Evolutionary conservation across 2,888 invertebrate genomes (phyloP).

Genomic region (Callyntrura sp.): DNA sequence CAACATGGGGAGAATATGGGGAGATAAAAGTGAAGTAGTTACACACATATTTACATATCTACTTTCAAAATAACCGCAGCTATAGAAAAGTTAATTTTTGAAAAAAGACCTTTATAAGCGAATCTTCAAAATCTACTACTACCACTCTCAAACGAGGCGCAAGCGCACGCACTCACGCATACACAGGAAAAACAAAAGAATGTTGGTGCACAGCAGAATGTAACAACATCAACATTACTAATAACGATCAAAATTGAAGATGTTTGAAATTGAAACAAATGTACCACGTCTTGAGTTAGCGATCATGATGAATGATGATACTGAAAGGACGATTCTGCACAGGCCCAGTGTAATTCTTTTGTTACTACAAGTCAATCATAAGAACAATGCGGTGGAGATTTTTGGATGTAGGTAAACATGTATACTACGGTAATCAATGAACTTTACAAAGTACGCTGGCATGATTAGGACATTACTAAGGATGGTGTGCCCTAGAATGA

Average conservation of each 20-base stretch:
- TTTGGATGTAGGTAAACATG: neutral
- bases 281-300: neutral
- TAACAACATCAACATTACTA: too few species aligned
- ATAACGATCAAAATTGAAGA: neutral
- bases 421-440: neutral
- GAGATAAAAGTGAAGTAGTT: too few species aligned
- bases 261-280: neutral
- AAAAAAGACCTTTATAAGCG: neutral
- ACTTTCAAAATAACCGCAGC: constrained; percentile 1
- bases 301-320: constrained; percentile 9
- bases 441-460: neutral
- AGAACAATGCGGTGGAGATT: too few species aligned
- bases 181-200: neutral
- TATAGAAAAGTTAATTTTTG: neutral
- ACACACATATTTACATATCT: too few species aligned
- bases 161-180: neutral
- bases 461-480: neutral
- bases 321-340: neutral
- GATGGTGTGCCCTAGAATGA: constrained; percentile 57
- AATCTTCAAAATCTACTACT: neutral
- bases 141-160: neutral
- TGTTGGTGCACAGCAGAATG: neutral
- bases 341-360: too few species aligned
- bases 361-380: too few species aligned
- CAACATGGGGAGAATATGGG: too few species aligned